Base-by-base conservation (phyloP, 2,888 invertebrate species). In the Anarsia innoxiella region DNA sequence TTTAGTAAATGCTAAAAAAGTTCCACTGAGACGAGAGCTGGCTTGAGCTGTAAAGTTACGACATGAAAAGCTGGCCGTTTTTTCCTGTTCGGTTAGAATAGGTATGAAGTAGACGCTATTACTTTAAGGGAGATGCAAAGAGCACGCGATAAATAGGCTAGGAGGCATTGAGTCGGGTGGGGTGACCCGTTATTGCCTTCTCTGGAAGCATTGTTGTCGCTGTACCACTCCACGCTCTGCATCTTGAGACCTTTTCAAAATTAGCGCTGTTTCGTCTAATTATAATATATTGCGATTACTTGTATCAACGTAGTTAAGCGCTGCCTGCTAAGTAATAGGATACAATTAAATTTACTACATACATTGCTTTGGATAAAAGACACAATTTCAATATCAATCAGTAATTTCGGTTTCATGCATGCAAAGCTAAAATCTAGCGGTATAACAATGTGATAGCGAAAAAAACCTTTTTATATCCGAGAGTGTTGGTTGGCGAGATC, bases 81-180 rank as follows among this genome's bases (percentile, higher is more conserved):
- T 49, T 46, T 40, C 33, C 39, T 25, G 37, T 31, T 38, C 43
- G 51, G 55, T 49, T 58, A 52, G 51, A 55, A 57, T 50, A 32
- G 23, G 25, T 25, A 28, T 45, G 37, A 40, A 43, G 43, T 45
- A 49, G 45, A 37, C 35, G 39, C 45, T 42, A 49, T 57, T 53
- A 53, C 46, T 39, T 44, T 45, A 14, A 41, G 43, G 36, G 42
- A 45, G 39, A 46, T 48, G 46, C 51, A 61, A 55, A 60, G 51
- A 59, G 63, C 47, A 49, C 40, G 53, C 55, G 52, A 68, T 66
- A 66, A 66, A 68, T 61, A 66, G 58, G 48, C 53, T 50, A 56
- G 53, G 46, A 57, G 48, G 51, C 49, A 54, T 53, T 48, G 49
- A 58, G 49, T 12, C 12, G 31, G 23, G 12, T 49, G 12, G 28